Evolutionary conservation across 2,113 vertebrate genomes (phyloP).

Genomic region (Podiceps cristatus): DNA sequence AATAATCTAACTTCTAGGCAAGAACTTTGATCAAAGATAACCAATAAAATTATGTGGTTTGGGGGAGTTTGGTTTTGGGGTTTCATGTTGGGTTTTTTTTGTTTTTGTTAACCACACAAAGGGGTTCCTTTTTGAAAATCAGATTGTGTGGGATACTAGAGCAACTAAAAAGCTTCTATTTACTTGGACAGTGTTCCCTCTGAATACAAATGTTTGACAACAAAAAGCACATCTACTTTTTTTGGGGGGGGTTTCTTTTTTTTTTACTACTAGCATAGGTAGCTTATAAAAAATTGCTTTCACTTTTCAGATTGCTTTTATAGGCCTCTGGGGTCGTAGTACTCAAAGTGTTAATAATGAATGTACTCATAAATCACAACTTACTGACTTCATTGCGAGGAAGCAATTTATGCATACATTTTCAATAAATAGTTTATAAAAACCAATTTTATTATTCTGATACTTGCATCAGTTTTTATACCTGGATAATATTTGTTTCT

Average conservation of each 20-base stretch:
- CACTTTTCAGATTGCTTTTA: neutral
- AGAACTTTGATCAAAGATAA: neutral
- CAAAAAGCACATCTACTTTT: neutral
- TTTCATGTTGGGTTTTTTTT: neutral
- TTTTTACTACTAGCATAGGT: neutral
- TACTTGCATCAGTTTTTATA: neutral
- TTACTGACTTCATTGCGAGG: neutral
- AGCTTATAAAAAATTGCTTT: neutral
- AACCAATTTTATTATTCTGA: neutral
- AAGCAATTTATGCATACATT: neutral
- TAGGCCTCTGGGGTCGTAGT: neutral
- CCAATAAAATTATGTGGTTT: neutral
- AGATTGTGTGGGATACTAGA: neutral
- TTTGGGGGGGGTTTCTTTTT: neutral
- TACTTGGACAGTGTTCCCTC: neutral
- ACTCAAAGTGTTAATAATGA: neutral
- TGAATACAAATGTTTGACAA: neutral
- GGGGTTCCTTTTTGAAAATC: neutral
- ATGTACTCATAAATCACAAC: neutral
- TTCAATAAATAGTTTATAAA: neutral
- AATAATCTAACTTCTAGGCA: neutral
- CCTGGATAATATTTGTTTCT: neutral
- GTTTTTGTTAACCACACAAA: neutral
- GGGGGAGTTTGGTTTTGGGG: fast-evolving
- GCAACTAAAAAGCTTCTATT: neutral